Base-by-base conservation (phyloP, 1,140 invertebrate genomes). In the Chrysomallon squamiferum region DNA sequence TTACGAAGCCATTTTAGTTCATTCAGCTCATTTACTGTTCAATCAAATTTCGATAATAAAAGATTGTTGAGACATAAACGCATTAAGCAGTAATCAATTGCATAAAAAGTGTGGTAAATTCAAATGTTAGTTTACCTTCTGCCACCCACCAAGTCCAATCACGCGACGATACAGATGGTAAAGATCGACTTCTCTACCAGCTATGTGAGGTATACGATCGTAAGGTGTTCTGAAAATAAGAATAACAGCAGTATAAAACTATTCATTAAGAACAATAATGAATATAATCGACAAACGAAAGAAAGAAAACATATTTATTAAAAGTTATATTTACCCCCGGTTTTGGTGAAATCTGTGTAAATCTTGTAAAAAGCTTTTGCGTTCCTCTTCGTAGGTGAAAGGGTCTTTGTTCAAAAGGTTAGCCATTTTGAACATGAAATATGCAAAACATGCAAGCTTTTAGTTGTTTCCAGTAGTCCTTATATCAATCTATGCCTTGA, bases 161-260 rank as follows among this genome's bases (percentile, higher is more conserved):
- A 97, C 95, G 76, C 95, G 89, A 69, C 90, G 90, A 84, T 97
- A 97, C 58, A 98, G 89, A 52, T 92, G 89, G 86, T 94, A 95
- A 57, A 98, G 88, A 88, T 97, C 95, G 78, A 97, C 90, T 85
- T 95, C 92, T 73, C 92, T 90, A 43, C 95, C 94, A 87, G 91
- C 93, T 65, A 97, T 91, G 85, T 91, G 90, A 58, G 95, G 94
- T 59, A 88, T 82, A 76, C 89, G 89, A 71, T 90, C 89, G 80
- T 93, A 91, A 45, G 91, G 88, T 43, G 93, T 94, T 74, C 93
- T 95, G 87, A 72, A 82, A 85, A 50, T 62, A 64, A n/a, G 33
- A 41, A 65, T 43, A 25, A 41, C 52, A 25, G 13, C 9, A 27
- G 11, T 20, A 65, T 49, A 15, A 6, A 7, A 59, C 38, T 15